Percentiles rank a stretch among this genome's conserved stretches.
phyloP scores from a whole-genome alignment of 2,888 invertebrate genomes.

The Rosalia funebris region DNA sequence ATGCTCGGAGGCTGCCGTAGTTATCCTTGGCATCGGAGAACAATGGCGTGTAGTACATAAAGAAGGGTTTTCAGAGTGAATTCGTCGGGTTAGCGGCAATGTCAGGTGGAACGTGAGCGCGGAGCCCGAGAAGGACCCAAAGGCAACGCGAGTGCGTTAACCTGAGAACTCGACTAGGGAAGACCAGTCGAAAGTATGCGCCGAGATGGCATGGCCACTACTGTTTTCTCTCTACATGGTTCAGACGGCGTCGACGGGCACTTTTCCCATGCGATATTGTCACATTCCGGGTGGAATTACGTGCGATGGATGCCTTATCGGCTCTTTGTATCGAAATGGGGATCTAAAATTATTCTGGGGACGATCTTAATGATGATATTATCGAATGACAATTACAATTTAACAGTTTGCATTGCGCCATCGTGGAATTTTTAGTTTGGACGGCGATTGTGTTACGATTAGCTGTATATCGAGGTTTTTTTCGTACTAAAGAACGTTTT shows the following conservation, averaged over 20 bases:
- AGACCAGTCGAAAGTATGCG: slow-evolving; percentile 51
- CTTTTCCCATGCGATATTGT: slow-evolving; percentile 24
- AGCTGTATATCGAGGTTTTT: too few species aligned
- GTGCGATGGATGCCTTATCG: not conserved
- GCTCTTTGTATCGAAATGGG: not conserved
- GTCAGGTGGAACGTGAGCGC: slow-evolving; percentile 32
- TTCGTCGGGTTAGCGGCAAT: slow-evolving; percentile 36
- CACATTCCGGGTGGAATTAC: slow-evolving; percentile 16
- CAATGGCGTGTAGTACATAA: slow-evolving; percentile 26
- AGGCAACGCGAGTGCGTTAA: slow-evolving; percentile 50
- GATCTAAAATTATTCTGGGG: slow-evolving; percentile 15
- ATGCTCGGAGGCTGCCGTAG: not conserved
- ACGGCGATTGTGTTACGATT: slow-evolving; percentile 6
- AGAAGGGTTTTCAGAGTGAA: slow-evolving; percentile 17
- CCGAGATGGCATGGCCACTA: slow-evolving; percentile 21
- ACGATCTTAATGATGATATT: slow-evolving; percentile 9
- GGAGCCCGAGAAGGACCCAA: slow-evolving; percentile 42
- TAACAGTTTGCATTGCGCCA: slow-evolving; percentile 15
- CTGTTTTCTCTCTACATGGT: slow-evolving; percentile 11
- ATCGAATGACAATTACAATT: slow-evolving; percentile 15
- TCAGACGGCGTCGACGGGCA: slow-evolving; percentile 16
- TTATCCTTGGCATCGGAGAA: slow-evolving; percentile 1
- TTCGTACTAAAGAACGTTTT: too few species aligned
- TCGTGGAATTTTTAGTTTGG: slow-evolving; percentile 19
- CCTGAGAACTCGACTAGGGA: slow-evolving; percentile 48